phyloP scores from a whole-genome alignment of 2,797 vertebrate genomes.

The Pipistrellus kuhlii region DNA sequence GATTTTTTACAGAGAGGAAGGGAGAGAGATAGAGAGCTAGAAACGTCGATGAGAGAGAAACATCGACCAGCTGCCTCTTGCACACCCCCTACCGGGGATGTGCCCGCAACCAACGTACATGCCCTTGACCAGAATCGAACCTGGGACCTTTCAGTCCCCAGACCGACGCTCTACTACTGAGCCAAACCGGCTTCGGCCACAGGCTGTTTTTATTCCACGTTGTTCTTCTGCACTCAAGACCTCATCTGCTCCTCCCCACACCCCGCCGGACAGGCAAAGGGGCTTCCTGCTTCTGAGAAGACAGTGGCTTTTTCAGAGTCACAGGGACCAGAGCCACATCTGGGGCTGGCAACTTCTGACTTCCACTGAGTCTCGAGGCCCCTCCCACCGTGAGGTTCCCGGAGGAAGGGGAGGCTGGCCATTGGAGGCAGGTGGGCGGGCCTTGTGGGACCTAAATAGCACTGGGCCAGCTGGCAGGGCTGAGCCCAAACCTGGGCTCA shows the following conservation, averaged over 20 bases:
- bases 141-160: no score
- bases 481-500: not conserved
- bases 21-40: no score
- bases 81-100: no score
- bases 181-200: no score
- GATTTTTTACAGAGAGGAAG: no score
- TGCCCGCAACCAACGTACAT: no score
- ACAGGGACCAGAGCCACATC: not conserved
- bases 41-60: no score
- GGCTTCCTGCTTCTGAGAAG: not conserved
- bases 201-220: fast-evolving
- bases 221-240: fast-evolving
- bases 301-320: not conserved
- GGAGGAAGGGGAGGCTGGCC: not conserved
- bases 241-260: not conserved
- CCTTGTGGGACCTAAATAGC: not conserved
- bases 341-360: not conserved
- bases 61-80: no score
- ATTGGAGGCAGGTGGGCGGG: fast-evolving
- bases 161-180: no score
- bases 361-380: not conserved
- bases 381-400: not conserved
- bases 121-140: no score
- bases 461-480: not conserved
- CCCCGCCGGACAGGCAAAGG: not conserved